Base-by-base conservation (phyloP, 2,888 invertebrate species). In the Mystacides longicornis region DNA sequence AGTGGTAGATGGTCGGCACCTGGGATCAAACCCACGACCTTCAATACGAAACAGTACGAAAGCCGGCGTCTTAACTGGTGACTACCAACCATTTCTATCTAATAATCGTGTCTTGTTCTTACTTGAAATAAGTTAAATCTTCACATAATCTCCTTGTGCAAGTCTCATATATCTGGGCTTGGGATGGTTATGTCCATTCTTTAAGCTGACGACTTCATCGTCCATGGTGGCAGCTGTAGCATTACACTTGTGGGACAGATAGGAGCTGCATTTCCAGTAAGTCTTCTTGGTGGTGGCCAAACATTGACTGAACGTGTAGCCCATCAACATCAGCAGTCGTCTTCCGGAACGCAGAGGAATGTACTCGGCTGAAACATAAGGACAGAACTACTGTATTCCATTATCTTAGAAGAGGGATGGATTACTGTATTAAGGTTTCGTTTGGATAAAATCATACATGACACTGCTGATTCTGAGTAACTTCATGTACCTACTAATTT, bases 211-310 rank as follows among this genome's bases (percentile, higher is more conserved):
- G 14, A 56, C n/a, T 2, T 16, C 23, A 23, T 53, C 23, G 18
- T 53, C 53, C 18, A 31, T 49, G 11, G 53, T 49, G 22, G 52
- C 46, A 20, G 45, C 46, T 16, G 37, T 20, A 5, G 52, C 52
- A 1, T 53, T 43, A 18, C 56, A 56, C n/a, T 45, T 48, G 2
- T 3, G 14, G 3, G 18, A 22, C 9, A 42, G 11, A 31, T 51
- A 51, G 3, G 55, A 55, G 23, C 51, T 51, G 48, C 55, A 55
- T 21, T 33, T 51, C 55, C 55, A 55, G 21, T 51, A 46, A 1
- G 11, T n/a, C 18, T 46, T 55, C 11, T 21, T 46, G 1, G 33
- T 16, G 37, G 51, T 27, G 19, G 37, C 45, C 7, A 14, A 16
- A 16, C 22, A 18, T 47, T 55, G 47, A 20, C 42, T 47, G 27